Conservation (phyloP, 1,140 invertebrate genomes). For the Linepithema humile region DNA sequence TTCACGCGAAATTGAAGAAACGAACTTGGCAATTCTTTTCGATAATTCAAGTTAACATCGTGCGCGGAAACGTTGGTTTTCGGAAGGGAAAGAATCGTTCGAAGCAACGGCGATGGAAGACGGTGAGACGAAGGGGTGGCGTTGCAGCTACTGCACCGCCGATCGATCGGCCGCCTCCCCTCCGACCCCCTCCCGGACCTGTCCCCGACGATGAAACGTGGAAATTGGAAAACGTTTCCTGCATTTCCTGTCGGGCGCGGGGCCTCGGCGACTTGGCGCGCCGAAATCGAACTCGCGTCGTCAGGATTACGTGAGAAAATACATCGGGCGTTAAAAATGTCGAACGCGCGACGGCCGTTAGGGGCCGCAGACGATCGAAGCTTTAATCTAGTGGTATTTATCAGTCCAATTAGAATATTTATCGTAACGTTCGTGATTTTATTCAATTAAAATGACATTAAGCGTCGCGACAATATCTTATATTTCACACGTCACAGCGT, state of each 20-base stretch:
- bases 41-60: neutral
- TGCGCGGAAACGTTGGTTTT: neutral
- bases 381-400: no score
- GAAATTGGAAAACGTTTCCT: conserved; percentile 65
- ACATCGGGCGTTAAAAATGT: conserved; percentile 14
- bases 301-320: conserved; percentile 44
- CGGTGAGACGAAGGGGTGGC: conserved; percentile 24
- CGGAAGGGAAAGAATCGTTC: conserved; percentile 13
- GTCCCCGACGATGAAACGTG: conserved; percentile 59
- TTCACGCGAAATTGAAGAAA: neutral
- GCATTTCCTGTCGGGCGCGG: conserved; percentile 46
- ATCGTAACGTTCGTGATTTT: no score
- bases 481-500: neutral
- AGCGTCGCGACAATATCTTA: neutral
- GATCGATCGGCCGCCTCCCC: conserved; percentile 54
- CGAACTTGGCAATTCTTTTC: neutral
- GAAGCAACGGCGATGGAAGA: conserved; percentile 5
- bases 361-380: neutral
- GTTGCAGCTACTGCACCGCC: conserved; percentile 46
- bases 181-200: conserved; percentile 37
- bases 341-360: neutral
- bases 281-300: conserved; percentile 41
- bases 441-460: neutral
- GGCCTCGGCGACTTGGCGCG: conserved; percentile 9
- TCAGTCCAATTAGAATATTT: no score